Conservation (phyloP, 2,113 vertebrate genomes). For the Tyto alba region DNA sequence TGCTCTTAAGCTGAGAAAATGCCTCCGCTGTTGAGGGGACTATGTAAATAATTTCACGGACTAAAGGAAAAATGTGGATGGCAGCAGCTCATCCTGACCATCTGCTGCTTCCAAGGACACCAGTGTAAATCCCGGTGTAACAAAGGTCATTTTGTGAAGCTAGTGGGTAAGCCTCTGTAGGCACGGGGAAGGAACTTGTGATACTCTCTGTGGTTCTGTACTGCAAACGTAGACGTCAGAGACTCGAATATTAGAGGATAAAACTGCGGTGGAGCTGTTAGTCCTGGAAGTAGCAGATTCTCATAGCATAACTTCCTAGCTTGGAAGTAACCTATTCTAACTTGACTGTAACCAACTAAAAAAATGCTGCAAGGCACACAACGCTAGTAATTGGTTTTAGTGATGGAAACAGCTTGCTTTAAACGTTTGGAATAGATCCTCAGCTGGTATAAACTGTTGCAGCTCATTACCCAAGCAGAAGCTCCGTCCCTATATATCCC, state of each 20-base stretch:
- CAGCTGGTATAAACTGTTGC: not conserved
- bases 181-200: not conserved
- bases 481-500: not conserved
- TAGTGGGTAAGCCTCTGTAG: not conserved
- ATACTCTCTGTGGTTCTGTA: not conserved
- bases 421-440: not conserved
- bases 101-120: slow-evolving; percentile 28
- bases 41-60: slow-evolving; percentile 11
- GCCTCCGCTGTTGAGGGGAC: not conserved
- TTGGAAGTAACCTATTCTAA: not conserved
- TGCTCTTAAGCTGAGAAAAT: not conserved
- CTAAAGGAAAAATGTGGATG: not conserved
- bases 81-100: slow-evolving; percentile 32
- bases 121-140: not conserved
- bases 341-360: not conserved
- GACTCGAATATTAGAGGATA: not conserved
- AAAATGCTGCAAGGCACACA: not conserved
- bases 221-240: not conserved
- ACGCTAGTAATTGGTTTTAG: not conserved
- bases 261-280: not conserved
- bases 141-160: slow-evolving; percentile 16
- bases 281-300: not conserved
- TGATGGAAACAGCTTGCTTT: not conserved
- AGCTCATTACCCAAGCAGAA: not conserved
- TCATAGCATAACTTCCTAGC: not conserved